Base-by-base conservation (phyloP, 2,888 invertebrate genomes). In the Tachina grossa region DNA sequence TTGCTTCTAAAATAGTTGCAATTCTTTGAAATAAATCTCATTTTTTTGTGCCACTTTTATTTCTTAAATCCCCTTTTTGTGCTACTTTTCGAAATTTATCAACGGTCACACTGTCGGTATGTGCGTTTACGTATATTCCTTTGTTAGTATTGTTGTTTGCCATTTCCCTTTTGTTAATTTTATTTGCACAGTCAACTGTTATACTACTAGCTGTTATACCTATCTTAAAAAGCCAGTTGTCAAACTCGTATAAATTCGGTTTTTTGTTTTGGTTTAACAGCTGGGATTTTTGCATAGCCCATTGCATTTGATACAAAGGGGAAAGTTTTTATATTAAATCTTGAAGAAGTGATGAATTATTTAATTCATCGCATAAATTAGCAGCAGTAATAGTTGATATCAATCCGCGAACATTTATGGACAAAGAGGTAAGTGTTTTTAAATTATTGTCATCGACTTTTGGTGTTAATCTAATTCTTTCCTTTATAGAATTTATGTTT, bases 301-400 rank as follows among this genome's bases (percentile, higher is more conserved):
- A 47, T 47, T 47, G 47, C 13, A 47, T 11, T 47, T 47, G 47
- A 47, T 47, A 47, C 10, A 13, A 47, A 47, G 47, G 10, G 10
- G 47, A 13, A 11, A 47, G 13, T 47, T 47, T 47, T 47, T 47
- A 13, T 47, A 47, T 47, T 13, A 47, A 47, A 9, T 47, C 47
- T 13, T 47, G 13, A n/a, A 71, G 47, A 57, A 57, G 71, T 57
- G 57, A 71, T 45, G 71, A 57, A 31, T 71, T 71, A 71, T 71
- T 71, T 14, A 71, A 31, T 57, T 71, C 57, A 57, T 71, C 57
- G 14, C 1, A 11, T 31, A 71, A 57, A 57, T 71, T 71, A 31
- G 31, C 22, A 6, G 71, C 14, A 5, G 4, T 31, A 47, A 57
- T 71, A 10, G 71, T 71, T 11, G 57, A 43, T 16, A 71, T 10